Evolutionary conservation across 2,113 vertebrate genomes (phyloP).

Genomic region (Hipposideros armiger): DNA sequence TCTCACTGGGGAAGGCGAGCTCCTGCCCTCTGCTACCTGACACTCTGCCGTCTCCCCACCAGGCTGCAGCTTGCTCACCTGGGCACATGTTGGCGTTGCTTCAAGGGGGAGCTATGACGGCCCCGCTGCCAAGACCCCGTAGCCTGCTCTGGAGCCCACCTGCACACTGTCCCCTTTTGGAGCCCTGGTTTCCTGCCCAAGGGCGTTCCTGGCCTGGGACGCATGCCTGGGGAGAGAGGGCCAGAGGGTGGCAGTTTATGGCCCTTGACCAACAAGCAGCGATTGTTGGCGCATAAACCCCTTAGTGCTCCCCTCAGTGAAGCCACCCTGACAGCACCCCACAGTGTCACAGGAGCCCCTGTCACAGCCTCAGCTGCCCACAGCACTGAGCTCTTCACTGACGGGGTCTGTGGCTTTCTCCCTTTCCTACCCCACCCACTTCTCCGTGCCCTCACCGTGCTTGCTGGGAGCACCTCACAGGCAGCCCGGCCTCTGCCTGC

Average conservation of each 20-base stretch:
- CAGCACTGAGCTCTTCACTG: too few species aligned
- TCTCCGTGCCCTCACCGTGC: neutral
- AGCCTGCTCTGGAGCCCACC: neutral
- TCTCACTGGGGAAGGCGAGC: neutral
- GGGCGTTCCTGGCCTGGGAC: too few species aligned
- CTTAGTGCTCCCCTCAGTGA: too few species aligned
- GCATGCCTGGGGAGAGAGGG: rapidly evolving
- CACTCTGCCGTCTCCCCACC: rapidly evolving
- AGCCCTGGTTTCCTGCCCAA: neutral
- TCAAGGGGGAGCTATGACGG: neutral
- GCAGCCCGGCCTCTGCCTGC: neutral
- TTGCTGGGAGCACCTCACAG: neutral
- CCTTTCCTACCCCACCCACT: neutral
- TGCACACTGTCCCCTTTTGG: rapidly evolving
- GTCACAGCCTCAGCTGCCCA: too few species aligned
- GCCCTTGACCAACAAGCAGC: too few species aligned
- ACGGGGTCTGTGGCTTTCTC: neutral
- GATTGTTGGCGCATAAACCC: too few species aligned
- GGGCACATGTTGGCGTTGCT: neutral
- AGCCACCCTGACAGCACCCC: too few species aligned
- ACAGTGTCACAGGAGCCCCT: too few species aligned
- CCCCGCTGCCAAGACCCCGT: neutral
- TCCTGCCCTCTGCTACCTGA: neutral
- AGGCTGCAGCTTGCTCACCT: too few species aligned
- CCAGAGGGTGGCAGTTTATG: neutral